Evolutionary conservation across 2,888 invertebrate genomes (phyloP), one percentile per base, ranked within the genome.

Genomic region (Microctonus brassicae): DNA sequence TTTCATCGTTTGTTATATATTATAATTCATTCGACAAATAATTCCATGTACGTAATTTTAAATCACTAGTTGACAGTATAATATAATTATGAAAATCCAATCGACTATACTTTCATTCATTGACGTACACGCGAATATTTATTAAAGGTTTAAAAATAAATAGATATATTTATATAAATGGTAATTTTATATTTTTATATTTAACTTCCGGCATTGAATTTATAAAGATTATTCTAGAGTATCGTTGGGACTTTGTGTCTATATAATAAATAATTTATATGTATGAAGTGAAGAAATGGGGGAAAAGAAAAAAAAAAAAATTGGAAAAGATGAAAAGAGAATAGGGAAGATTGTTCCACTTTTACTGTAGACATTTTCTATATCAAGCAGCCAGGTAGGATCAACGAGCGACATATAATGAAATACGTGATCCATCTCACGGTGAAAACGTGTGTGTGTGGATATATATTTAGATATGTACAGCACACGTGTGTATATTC

Each of bases 351-450:
- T 72, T 72, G 75, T 73, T 75, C 75, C 57, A 77, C 76, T 77
- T 77, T 69, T 70, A 72, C 70, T 69, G 61, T 58, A 70, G 65
- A 71, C 62, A 47, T 47, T 47, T 57, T 71, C 72, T 69, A 73
- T 74, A 76, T 74, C 57, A 29, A 29, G 5, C 13, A 39, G 53
- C 20, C 17, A 29, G 33, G 57, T 34, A 58, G 58, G 52, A 71
- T 65, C 65, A 71, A 72, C 76, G 39, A 73, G 74, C 68, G 55
- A 72, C 73, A 76, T 75, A 78, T 81, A 84, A 84, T 83, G 83
- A 80, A 84, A 81, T 82, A 85, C 84, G 84, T 84, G 84, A 84
- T 84, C 80, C 78, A 84, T 82, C 81, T 77, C 76, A 75, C 63
- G 70, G 83, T 79, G 82, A 83, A 47, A 84, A 83, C 76, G 77